phyloP scores from a whole-genome alignment of 2,797 vertebrate genomes.

The Trichosurus vulpecula region DNA sequence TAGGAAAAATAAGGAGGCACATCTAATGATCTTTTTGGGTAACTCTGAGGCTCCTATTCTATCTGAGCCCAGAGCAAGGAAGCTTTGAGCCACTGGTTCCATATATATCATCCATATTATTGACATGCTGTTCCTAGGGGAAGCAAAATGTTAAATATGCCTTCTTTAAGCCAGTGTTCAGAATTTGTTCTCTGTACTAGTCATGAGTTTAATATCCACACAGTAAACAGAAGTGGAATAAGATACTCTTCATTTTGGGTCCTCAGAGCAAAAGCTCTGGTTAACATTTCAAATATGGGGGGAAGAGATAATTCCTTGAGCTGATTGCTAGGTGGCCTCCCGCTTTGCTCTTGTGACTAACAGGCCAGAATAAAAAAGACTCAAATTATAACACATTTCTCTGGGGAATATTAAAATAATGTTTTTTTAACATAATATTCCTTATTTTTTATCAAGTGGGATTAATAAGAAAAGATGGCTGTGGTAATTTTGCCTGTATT shows the following conservation, averaged over 20 bases:
- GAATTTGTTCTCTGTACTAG: background rate
- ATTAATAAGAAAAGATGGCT: slow-evolving; percentile 78
- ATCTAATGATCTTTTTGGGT: background rate
- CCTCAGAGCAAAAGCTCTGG: slow-evolving; percentile 78
- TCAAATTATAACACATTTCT: slow-evolving; percentile 77
- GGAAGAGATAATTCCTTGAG: slow-evolving; percentile 80
- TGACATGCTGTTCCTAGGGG: background rate
- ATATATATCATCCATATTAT: background rate
- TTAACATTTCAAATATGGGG: slow-evolving; percentile 79
- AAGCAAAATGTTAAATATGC: background rate
- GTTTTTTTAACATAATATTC: slow-evolving; percentile 76
- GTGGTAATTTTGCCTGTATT: slow-evolving; percentile 72
- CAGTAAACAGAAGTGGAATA: background rate
- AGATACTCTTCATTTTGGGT: slow-evolving; percentile 76
- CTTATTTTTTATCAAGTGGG: slow-evolving; percentile 76
- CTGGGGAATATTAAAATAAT: slow-evolving; percentile 81
- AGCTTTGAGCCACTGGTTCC: background rate
- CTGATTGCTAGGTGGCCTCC: slow-evolving; percentile 81
- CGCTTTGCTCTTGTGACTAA: slow-evolving; percentile 80
- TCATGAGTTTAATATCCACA: background rate
- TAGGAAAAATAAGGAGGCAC: background rate
- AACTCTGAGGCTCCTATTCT: background rate
- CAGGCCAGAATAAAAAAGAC: slow-evolving; percentile 78
- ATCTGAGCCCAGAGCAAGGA: background rate
- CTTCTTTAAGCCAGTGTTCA: background rate